Evolutionary conservation across 2,113 vertebrate genomes (phyloP), one percentile per base, ranked within the genome.

Genomic region (Nothobranchius furzeri): DNA sequence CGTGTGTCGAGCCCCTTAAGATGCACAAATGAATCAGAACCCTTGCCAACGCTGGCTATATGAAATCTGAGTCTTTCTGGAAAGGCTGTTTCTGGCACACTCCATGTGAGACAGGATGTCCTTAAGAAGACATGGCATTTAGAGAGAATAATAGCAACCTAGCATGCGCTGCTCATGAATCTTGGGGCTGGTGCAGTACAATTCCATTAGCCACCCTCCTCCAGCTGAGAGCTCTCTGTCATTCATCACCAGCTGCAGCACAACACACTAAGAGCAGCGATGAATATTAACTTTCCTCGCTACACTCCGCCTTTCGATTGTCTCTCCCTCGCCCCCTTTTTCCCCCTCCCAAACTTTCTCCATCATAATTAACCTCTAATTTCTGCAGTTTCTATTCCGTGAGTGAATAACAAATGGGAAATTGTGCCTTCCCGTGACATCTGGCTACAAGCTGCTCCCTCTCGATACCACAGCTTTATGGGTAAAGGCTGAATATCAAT

Each of bases 181-280:
- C 80, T 78, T 57, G 12, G 50, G 69, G 66, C 54, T 68, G 84
- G 76, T 70, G 84, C 82, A 14, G 86, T 71, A 84, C 80, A 81
- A 85, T 88, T 87, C 87, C 84, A 90, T 92, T 88, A 82, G 87
- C 75, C 60, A 9, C 75, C 81, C 69, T 86, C 81, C 73, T 85
- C 86, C 88, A 79, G 77, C 79, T 74, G 85, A 90, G 82, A 85
- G 78, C 76, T 73, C 70, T 79, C 87, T 77, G 76, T 83, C 89
- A 88, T 90, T 88, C 86, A 90, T 90, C 87, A 87, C 73, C 82
- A 85, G 85, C 87, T 85, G 83, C 81, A 88, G 66, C 70, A 75
- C 75, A 76, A 82, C 78, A 81, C 76, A 60, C 75, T 61, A 67
- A 73, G 66, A 85, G 78, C 86, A 64, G 70, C 30, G 13, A 68